Conservation (phyloP, 2,113 vertebrate species). For the Machaerirhynchus nigripectus region DNA sequence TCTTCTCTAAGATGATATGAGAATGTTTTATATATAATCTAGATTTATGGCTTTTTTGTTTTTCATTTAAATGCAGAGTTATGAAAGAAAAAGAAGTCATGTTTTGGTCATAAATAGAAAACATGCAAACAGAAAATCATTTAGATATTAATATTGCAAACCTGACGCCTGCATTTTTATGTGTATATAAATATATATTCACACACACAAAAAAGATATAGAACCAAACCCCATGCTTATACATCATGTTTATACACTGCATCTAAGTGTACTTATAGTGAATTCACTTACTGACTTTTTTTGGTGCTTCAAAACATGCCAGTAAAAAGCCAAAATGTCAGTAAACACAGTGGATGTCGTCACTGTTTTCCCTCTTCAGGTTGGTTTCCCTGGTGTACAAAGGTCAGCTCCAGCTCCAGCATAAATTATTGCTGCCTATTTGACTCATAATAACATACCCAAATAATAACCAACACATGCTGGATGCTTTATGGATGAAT, state of each 20-base stretch:
- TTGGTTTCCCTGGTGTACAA: conserved; percentile 61
- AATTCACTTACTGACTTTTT: neutral
- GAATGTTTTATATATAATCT: neutral
- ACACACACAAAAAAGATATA: neutral
- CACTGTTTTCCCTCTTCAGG: conserved; percentile 59
- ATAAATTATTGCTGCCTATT: conserved; percentile 58
- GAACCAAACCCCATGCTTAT: neutral
- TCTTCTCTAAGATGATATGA: neutral
- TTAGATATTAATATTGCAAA: neutral
- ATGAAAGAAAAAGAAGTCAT: neutral
- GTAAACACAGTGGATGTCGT: conserved; percentile 42
- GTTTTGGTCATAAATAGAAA: conserved; percentile 17
- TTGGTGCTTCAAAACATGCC: conserved; percentile 26
- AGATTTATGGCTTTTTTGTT: conserved; percentile 13
- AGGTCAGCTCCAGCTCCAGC: conserved; percentile 53
- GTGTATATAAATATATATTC: neutral
- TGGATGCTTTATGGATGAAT: conserved; percentile 44
- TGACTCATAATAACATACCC: conserved; percentile 48
- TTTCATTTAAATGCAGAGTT: neutral
- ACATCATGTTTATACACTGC: neutral
- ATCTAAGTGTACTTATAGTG: neutral
- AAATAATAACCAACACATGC: conserved; percentile 61
- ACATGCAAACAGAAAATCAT: neutral
- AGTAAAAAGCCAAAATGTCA: conserved; percentile 55
- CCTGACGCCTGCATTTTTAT: neutral